Evolutionary conservation across 2,888 invertebrate genomes (phyloP).

Genomic region (Neoscelio sp.): DNA sequence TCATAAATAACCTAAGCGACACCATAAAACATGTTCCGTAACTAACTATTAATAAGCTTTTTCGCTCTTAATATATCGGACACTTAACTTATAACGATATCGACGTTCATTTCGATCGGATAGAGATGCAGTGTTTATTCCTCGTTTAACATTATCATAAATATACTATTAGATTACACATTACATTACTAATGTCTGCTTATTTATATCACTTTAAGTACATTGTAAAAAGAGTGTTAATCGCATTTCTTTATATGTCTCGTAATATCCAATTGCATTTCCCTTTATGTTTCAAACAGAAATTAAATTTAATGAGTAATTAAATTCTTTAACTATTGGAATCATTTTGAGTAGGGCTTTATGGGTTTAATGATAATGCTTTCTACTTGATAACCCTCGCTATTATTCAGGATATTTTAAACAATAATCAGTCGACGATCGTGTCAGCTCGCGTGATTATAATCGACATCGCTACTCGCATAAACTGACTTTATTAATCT

Average conservation of each 20-base stretch:
- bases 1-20: slow-evolving; percentile 52
- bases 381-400: background rate
- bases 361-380: slow-evolving; percentile 2
- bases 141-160: slow-evolving; percentile 52
- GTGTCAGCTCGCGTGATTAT: slow-evolving; percentile 26
- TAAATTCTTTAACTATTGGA: slow-evolving; percentile 25
- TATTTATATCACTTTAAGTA: background rate
- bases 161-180: slow-evolving; percentile 55
- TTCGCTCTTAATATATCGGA: slow-evolving; percentile 1
- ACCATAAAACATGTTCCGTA: slow-evolving; percentile 39
- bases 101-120: slow-evolving; percentile 1
- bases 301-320: slow-evolving; percentile 22
- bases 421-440: slow-evolving; percentile 11
- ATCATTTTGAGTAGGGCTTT: slow-evolving; percentile 12
- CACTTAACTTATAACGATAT: slow-evolving; percentile 23
- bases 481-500: slow-evolving; percentile 22
- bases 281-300: background rate
- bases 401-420: slow-evolving; percentile 8
- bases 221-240: slow-evolving; percentile 6
- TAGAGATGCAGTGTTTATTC: slow-evolving; percentile 12
- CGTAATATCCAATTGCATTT: slow-evolving; percentile 26
- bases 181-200: slow-evolving; percentile 17
- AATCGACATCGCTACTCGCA: slow-evolving; percentile 18
- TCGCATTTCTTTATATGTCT: background rate
- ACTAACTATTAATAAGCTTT: slow-evolving; percentile 46